Evolutionary conservation across 2,113 vertebrate genomes (phyloP).

Genomic region (Cavia porcellus): DNA sequence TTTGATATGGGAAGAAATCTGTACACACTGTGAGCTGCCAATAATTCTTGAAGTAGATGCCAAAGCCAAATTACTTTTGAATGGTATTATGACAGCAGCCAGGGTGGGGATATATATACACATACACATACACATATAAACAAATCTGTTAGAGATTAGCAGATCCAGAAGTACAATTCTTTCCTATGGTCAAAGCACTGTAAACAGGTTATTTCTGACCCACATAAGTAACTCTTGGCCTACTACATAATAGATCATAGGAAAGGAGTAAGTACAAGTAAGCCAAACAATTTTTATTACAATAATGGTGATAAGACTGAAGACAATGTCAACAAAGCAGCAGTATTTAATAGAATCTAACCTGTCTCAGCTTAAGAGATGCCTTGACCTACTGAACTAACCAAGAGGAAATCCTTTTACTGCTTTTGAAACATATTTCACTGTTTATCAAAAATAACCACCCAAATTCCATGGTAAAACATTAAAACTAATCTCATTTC

Average conservation of each 20-base stretch:
- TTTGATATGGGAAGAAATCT: not conserved
- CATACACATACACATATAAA: not conserved
- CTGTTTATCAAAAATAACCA: not conserved
- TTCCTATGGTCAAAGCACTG: not conserved
- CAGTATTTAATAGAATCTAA: not conserved
- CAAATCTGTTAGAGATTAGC: not conserved
- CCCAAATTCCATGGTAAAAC: not conserved
- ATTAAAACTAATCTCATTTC: not conserved
- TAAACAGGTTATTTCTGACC: not conserved
- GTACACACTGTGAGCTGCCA: not conserved
- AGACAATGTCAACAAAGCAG: not conserved
- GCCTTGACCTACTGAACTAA: not conserved
- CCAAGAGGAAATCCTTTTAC: not conserved
- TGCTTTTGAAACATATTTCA: not conserved
- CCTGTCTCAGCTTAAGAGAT: not conserved
- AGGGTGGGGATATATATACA: not conserved
- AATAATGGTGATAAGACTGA: not conserved
- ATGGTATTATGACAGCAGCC: not conserved
- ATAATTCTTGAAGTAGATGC: not conserved
- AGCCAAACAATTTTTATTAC: not conserved
- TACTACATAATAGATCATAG: not conserved
- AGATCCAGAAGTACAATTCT: not conserved
- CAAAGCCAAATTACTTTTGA: not conserved
- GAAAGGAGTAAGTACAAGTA: not conserved
- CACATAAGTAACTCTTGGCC: slow-evolving; percentile 6